A percentile compares a stretch with the other conserved stretches of the same genome.
Evolutionary conservation across 2,888 invertebrate genomes (phyloP).

Genomic region (Emesis russula): DNA sequence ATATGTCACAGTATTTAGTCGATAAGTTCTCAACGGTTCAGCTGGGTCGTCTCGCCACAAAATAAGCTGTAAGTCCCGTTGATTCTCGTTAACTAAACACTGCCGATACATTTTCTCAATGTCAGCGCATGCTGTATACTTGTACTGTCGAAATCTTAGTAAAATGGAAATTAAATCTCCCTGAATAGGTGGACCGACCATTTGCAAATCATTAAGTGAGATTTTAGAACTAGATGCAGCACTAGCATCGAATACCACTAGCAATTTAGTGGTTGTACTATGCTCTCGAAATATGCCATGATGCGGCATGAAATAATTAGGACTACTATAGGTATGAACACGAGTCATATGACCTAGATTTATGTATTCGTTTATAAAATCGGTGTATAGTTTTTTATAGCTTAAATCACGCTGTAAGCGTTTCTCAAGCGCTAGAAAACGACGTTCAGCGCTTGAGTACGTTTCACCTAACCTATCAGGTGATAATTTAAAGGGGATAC

Average conservation of each 20-base stretch:
- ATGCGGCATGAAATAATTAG: neutral
- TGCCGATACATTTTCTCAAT: constrained; percentile 86
- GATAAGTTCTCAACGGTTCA: neutral
- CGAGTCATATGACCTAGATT: neutral
- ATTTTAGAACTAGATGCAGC: constrained; percentile 51
- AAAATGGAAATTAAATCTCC: constrained; percentile 82
- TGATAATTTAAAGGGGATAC: constrained; percentile 3
- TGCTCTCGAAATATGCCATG: neutral
- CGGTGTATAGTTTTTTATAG: neutral
- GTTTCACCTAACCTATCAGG: neutral
- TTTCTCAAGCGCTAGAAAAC: constrained; percentile 17
- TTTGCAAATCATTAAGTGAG: constrained; percentile 77
- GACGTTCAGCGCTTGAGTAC: neutral
- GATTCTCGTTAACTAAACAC: constrained; percentile 42
- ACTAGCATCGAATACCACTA: constrained; percentile 37
- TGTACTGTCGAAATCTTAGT: constrained; percentile 76
- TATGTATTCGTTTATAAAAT: neutral
- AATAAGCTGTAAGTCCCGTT: constrained; percentile 66
- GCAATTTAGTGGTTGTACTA: neutral
- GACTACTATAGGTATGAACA: neutral
- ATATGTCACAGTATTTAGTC: no score
- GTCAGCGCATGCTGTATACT: constrained; percentile 78
- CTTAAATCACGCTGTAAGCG: neutral
- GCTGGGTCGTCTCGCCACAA: constrained; percentile 28
- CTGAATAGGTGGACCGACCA: constrained; percentile 80